These are phyloP conservation scores for Blastomussa wellsi DNA, from an alignment of 92 coral and sea anemone genomes.

Conservation along the genomic window DNA sequence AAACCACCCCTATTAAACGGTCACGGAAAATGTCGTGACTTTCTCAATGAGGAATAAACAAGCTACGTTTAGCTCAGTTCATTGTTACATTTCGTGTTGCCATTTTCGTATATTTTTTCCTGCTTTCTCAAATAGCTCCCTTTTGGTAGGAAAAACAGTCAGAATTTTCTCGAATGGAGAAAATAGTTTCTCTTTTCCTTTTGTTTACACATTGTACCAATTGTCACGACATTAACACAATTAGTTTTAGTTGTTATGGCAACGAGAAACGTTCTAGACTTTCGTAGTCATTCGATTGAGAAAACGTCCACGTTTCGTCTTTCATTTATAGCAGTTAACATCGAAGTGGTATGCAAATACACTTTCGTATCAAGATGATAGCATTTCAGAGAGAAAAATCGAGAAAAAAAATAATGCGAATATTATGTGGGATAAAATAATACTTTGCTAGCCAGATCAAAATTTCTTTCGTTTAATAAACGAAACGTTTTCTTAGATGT, in stretches of 20 bases:
- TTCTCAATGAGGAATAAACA: not conserved
- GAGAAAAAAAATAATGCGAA: not conserved
- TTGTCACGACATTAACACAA: not conserved
- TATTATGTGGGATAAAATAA: not conserved
- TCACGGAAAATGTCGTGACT: constrained; percentile 6
- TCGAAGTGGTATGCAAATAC: not conserved
- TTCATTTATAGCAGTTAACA: not conserved
- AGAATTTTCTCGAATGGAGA: not conserved
- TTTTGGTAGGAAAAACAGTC: not conserved
- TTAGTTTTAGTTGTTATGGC: constrained; percentile 7
- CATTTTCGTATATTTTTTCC: not conserved
- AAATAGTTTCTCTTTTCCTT: not conserved
- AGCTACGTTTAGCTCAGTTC: not conserved
- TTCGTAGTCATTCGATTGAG: not conserved
- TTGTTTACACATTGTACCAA: not conserved
- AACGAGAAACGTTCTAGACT: not conserved
- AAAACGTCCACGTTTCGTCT: not conserved
- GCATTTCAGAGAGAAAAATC: not conserved
- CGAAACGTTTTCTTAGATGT: not conserved
- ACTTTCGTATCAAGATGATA: not conserved
- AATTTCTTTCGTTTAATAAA: not conserved
- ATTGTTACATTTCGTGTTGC: not conserved
- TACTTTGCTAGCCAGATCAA: not conserved
- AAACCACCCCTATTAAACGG: too few relatives aligned
- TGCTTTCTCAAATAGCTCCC: not conserved